Conservation (phyloP, 2,797 vertebrate genomes). For the Sebastes umbrosus region DNA sequence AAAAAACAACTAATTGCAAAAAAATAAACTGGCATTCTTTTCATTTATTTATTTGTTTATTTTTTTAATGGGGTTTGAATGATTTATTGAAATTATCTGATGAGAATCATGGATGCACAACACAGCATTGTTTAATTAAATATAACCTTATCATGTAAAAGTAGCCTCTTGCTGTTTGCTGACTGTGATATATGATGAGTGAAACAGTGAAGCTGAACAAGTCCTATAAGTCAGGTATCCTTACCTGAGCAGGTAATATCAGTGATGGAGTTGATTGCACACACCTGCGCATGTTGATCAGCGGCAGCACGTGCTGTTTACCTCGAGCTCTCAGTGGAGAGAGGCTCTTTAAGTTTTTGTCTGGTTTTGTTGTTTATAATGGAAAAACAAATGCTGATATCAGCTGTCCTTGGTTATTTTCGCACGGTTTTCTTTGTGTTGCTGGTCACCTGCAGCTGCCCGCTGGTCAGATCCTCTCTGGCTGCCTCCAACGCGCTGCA, state of each 20-base stretch:
- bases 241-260: slow-evolving; percentile 1
- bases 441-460: slow-evolving; percentile 37
- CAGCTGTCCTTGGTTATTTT: slow-evolving; percentile 35
- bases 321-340: slow-evolving; percentile 34
- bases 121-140: neutral
- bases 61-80: neutral
- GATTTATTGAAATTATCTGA: too few species aligned
- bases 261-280: slow-evolving; percentile 68
- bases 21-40: neutral
- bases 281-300: slow-evolving; percentile 74
- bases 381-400: slow-evolving; percentile 57
- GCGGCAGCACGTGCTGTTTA: slow-evolving; percentile 60
- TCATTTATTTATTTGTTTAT: neutral
- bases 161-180: neutral
- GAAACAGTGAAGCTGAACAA: neutral
- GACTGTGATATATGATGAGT: neutral
- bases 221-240: neutral
- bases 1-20: neutral
- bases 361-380: slow-evolving; percentile 53
- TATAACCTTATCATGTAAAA: neutral
- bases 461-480: slow-evolving; percentile 6
- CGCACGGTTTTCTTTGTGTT: slow-evolving; percentile 48
- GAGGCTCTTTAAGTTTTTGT: slow-evolving; percentile 30
- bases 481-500: slow-evolving; percentile 28
- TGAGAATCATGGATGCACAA: neutral